Evolutionary conservation across 2,113 vertebrate species (phyloP), one percentile per base, ranked within the genome.

Genomic region (Oncorhynchus tshawytscha): DNA sequence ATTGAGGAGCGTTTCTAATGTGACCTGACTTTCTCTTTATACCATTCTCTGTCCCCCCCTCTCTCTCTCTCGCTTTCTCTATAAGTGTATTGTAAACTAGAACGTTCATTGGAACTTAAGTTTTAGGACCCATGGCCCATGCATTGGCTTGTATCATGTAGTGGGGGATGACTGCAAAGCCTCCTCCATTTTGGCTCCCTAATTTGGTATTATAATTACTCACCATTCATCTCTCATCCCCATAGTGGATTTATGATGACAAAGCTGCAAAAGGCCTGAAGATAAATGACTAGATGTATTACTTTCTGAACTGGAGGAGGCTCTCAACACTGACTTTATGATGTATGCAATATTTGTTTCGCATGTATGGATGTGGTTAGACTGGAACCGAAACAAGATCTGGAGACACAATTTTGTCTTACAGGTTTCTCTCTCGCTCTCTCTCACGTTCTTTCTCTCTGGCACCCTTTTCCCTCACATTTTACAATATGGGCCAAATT

Each of bases 131-230:
- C 34, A 8, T 9, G 34, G 1, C 34, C 34, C 6, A 39, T 39
- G 34, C 34, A 39, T 39, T 39, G 31, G 31, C 31, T 34, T 34
- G 31, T 34, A 34, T 34, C 31, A 34, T 34, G 5, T 34, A 34
- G 39, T 45, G 39, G 7, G 39, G 39, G 39, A 45, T 2, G 39
- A 45, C 39, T 9, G 8, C 54, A 57, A 16, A 15, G 13, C 54
- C 18, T 18, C 54, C 54, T 57, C 39, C 16, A 57, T 57, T 16
- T 57, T 66, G 5, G 76, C 65, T 70, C 78, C 84, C 85, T 81
- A 87, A 83, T 76, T 81, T 82, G 71, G 79, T 72, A 57, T 81
- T 80, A 80, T 80, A 87, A 90, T 84, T 85, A 81, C 89, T 91
- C 81, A 81, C 73, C 78, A 87, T 87, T 85, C 83, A 77, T 77